Conservation (phyloP, 1,140 invertebrate species). For the Aethina tumida region DNA sequence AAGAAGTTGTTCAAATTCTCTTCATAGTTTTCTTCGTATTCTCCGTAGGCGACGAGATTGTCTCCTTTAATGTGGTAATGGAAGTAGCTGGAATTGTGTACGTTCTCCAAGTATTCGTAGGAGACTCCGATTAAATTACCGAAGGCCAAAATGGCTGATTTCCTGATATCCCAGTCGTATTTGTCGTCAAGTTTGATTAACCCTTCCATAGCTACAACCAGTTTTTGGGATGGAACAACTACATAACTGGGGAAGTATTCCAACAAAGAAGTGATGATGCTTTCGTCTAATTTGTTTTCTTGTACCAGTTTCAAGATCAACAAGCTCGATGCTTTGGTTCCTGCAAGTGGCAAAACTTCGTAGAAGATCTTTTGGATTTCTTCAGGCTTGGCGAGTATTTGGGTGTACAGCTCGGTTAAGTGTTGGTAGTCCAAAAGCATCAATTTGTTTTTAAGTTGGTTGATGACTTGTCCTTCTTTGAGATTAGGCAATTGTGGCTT, state of each 20-base stretch:
- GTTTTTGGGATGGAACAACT: slow-evolving; percentile 26
- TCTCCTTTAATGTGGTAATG: slow-evolving; percentile 2
- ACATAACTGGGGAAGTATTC: slow-evolving; percentile 34
- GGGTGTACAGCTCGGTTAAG: slow-evolving; percentile 22
- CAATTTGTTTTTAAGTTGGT: slow-evolving; percentile 25
- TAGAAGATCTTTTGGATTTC: slow-evolving; percentile 32
- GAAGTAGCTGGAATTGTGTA: not conserved
- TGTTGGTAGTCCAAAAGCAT: slow-evolving; percentile 31
- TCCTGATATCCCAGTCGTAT: slow-evolving; percentile 21
- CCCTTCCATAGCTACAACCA: slow-evolving; percentile 33
- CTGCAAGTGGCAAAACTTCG: slow-evolving; percentile 35
- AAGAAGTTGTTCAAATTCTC: slow-evolving; percentile 13
- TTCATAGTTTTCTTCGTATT: no score
- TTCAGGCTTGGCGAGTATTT: slow-evolving; percentile 18
- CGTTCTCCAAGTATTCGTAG: slow-evolving; percentile 4
- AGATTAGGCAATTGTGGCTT: no score
- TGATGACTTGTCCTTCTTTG: slow-evolving; percentile 33
- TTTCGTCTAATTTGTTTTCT: slow-evolving; percentile 25
- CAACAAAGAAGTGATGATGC: slow-evolving; percentile 28
- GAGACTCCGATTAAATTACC: slow-evolving; percentile 33
- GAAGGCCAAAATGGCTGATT: slow-evolving; percentile 34
- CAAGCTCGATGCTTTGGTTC: slow-evolving; percentile 32
- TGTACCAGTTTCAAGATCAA: slow-evolving; percentile 34
- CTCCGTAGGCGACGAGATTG: not conserved
- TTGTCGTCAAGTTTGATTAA: slow-evolving; percentile 23